Percentiles rank a stretch among this genome's conserved stretches.
phyloP scores from a whole-genome alignment of 2,797 vertebrate genomes.

The Chiloscyllium punctatum region DNA sequence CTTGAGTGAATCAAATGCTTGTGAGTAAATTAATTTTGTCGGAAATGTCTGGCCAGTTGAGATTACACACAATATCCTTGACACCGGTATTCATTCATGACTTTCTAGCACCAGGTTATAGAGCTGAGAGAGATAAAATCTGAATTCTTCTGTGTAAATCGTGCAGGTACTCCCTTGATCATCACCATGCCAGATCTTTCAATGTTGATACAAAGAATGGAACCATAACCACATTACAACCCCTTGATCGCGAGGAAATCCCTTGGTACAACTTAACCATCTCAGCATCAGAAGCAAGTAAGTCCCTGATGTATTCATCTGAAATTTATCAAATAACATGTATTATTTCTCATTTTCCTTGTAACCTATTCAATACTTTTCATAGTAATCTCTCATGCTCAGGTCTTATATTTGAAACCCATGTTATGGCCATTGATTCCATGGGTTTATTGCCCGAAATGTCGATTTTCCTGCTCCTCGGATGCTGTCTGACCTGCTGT shows the following conservation, averaged over 20 bases:
- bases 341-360: not conserved
- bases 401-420: not conserved
- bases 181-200: conserved; percentile 62
- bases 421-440: not conserved
- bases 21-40: not conserved
- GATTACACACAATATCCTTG: not conserved
- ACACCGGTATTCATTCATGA: not conserved
- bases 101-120: too few species aligned
- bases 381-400: too few species aligned
- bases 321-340: not conserved
- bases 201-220: conserved; percentile 75
- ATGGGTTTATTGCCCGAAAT: too few species aligned
- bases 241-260: conserved; percentile 75
- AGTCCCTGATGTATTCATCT: conserved; percentile 49
- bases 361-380: not conserved
- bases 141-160: conserved; percentile 38
- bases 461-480: too few species aligned
- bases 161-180: conserved; percentile 75
- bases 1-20: not conserved
- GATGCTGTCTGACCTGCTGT: too few species aligned
- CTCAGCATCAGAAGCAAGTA: conserved; percentile 77
- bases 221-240: conserved; percentile 62
- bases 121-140: not conserved
- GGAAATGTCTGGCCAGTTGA: not conserved
- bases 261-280: conserved; percentile 83